phyloP scores from a whole-genome alignment of 2,888 invertebrate species.

The Scaptomyza polygonia region DNA sequence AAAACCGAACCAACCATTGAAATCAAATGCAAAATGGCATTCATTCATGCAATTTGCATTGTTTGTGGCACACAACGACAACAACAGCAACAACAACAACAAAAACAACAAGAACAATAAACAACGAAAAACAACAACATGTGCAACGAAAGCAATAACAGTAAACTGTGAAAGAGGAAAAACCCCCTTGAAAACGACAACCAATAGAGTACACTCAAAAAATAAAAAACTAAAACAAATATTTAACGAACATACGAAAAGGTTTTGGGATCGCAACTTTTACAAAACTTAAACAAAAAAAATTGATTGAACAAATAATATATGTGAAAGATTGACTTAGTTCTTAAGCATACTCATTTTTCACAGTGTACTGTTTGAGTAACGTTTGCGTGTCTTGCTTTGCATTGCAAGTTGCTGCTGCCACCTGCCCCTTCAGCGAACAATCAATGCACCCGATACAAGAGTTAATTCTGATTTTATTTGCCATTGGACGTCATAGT shows the following conservation, averaged over 20 bases:
- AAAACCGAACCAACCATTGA: slow-evolving; percentile 43
- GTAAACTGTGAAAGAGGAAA: not conserved
- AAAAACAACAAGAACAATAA: slow-evolving; percentile 11
- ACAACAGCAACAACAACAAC: slow-evolving; percentile 47
- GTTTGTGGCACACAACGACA: slow-evolving; percentile 51
- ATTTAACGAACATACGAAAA: too few relatives aligned
- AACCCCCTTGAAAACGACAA: not conserved
- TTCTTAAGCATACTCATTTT: too few relatives aligned
- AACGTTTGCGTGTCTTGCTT: not conserved
- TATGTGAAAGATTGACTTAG: too few relatives aligned
- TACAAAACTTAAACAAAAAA: too few relatives aligned
- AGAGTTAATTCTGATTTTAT: slow-evolving; percentile 53
- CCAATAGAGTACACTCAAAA: not conserved
- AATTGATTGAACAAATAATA: too few relatives aligned
- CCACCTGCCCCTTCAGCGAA: slow-evolving; percentile 27
- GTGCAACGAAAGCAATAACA: slow-evolving; percentile 30
- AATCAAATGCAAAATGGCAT: slow-evolving; percentile 73
- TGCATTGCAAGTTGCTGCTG: not conserved
- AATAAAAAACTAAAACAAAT: not conserved
- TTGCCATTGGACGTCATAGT: slow-evolving; percentile 13
- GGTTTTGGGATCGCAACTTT: too few relatives aligned
- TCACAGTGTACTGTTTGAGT: not conserved
- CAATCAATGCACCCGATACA: slow-evolving; percentile 21
- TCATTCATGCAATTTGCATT: slow-evolving; percentile 79
- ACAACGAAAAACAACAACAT: slow-evolving; percentile 35